Conservation (phyloP, 1,140 invertebrate species). For the Galleria mellonella region DNA sequence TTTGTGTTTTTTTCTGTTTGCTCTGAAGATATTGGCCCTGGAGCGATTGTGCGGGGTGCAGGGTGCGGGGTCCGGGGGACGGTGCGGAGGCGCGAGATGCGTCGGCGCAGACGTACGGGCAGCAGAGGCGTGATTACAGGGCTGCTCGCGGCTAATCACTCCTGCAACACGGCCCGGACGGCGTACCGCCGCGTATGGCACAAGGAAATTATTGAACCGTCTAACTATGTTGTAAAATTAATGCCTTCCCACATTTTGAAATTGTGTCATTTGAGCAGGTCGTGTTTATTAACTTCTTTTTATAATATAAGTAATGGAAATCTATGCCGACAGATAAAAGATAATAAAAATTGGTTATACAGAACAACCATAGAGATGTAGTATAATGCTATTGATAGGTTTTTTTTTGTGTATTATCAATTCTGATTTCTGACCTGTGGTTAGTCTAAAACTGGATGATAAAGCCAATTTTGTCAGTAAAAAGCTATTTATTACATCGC, state of each 20-base stretch:
- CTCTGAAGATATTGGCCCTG: conserved; percentile 55
- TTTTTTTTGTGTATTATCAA: no score
- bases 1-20: conserved; percentile 56
- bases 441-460: no score
- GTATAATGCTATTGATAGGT: no score
- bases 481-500: no score
- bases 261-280: not conserved
- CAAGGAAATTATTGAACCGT: conserved; percentile 13
- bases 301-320: no score
- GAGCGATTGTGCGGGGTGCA: conserved; percentile 15
- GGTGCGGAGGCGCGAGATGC: conserved; percentile 16
- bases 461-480: no score
- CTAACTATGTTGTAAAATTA: not conserved
- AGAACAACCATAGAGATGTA: no score
- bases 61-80: conserved; percentile 9
- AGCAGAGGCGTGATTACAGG: conserved; percentile 65
- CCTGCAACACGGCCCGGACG: conserved; percentile 34
- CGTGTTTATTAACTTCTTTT: no score
- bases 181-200: conserved; percentile 14
- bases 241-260: not conserved
- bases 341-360: no score
- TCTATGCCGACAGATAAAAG: no score
- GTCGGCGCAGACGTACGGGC: conserved; percentile 64
- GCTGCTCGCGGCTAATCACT: conserved; percentile 62
- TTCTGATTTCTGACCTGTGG: no score